These are phyloP conservation scores for Malaclemys terrapin DNA, from an alignment of 2,113 vertebrate species.

Conservation along the genomic window DNA sequence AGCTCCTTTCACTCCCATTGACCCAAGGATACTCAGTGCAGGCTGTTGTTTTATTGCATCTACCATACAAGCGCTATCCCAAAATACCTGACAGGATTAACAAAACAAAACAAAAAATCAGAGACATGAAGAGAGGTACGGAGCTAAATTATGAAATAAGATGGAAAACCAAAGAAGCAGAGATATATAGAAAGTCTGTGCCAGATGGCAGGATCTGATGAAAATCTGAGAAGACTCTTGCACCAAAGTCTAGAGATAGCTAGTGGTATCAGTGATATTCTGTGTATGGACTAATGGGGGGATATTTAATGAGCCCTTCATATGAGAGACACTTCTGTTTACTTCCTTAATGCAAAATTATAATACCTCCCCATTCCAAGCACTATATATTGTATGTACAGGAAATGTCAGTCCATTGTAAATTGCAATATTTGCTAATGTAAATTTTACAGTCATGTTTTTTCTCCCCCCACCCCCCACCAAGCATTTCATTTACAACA, in stretches of 20 bases:
- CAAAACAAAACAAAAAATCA: background rate
- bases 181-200: background rate
- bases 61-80: background rate
- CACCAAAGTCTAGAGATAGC: background rate
- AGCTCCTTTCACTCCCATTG: background rate
- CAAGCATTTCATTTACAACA: background rate
- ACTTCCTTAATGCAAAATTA: background rate
- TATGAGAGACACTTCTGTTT: background rate
- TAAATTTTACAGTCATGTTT: background rate
- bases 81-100: background rate
- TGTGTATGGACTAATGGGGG: background rate
- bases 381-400: background rate
- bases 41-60: background rate
- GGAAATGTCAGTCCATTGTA: background rate
- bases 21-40: background rate
- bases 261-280: background rate
- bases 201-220: background rate
- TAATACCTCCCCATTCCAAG: background rate
- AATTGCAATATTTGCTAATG: conserved; percentile 7
- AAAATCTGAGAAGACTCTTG: background rate
- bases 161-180: background rate
- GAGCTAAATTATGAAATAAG: background rate
- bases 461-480: background rate
- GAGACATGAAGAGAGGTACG: background rate
- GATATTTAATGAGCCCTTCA: background rate